Evolutionary conservation across 2,888 invertebrate genomes (phyloP), one percentile per base, ranked within the genome.

Genomic region (Apotomis turbidana): DNA sequence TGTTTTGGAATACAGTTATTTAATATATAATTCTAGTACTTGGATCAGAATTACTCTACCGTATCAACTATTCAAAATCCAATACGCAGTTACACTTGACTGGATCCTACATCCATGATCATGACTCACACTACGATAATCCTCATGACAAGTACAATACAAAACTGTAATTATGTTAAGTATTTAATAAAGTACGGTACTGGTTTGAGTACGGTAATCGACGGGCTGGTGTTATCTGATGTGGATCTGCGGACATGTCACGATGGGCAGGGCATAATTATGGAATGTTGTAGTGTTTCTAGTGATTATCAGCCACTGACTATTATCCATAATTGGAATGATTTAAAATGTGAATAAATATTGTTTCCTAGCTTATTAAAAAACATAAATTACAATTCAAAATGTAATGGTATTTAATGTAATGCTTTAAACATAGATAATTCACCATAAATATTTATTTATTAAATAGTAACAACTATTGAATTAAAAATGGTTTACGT

Each of bases 241-340:
- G 51, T 57, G 13, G 61, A 71, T 71, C 71, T 51, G 13, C 46
- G 46, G 49, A 69, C 63, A 52, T 63, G 64, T 58, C 52, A 51
- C 58, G 70, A 15, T 62, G 57, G 49, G 6, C 51, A 60, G 60
- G 60, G 44, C 27, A 49, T 71, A 62, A 71, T 71, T 68, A 71
- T 27, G 67, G 60, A 58, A 59, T 66, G 58, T 63, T 64, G 49
- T 61, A 44, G 44, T 44, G 8, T 41, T 63, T 64, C 55, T 68
- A 57, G 67, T 55, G 49, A n/a, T 66, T 44, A 41, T 9, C 60
- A 52, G 41, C 41, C 27, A 44, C 5, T 41, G 41, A 49, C 51
- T 3, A 64, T 64, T 64, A 58, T 44, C 54, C 62, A 63, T 52
- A 54, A 54, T 54, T 27, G 46, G 44, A 46, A 55, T 46, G 3